Evolutionary conservation across 2,797 vertebrate genomes (phyloP).

Genomic region (Pelochelys cantorii): DNA sequence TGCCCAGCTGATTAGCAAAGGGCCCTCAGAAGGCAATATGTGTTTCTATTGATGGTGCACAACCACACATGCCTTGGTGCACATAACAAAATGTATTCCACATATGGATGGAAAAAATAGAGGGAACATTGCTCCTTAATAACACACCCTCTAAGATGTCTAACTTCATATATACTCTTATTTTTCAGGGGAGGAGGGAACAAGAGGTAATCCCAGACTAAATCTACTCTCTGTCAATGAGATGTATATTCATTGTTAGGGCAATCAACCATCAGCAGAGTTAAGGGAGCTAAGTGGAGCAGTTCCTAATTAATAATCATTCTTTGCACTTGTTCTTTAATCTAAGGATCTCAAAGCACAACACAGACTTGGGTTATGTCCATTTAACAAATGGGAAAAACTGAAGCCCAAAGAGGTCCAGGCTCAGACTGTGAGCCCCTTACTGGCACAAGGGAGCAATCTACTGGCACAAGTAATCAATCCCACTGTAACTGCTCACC

Average conservation of each 20-base stretch:
- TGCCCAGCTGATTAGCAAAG: too few species aligned
- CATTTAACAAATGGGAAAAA: neutral
- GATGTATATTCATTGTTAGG: neutral
- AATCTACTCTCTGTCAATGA: neutral
- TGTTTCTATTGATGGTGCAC: too few species aligned
- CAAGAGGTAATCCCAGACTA: neutral
- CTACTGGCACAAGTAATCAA: neutral
- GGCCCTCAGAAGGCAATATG: too few species aligned
- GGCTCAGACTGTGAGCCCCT: rapidly evolving
- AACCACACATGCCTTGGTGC: too few species aligned
- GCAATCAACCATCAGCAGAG: neutral
- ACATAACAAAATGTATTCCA: too few species aligned
- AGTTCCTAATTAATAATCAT: neutral
- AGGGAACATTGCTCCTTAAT: neutral
- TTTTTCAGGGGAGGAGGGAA: rapidly evolving
- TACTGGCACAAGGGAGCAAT: rapidly evolving
- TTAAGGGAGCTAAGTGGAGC: neutral
- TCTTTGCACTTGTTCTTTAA: neutral
- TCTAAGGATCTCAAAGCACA: neutral
- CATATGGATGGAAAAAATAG: too few species aligned
- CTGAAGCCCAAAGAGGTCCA: neutral
- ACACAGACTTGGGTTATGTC: neutral
- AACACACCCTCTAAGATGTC: neutral
- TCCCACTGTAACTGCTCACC: neutral
- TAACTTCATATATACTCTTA: neutral